Conservation (phyloP, 2,797 vertebrate species). For the Hylomyscus alleni region DNA sequence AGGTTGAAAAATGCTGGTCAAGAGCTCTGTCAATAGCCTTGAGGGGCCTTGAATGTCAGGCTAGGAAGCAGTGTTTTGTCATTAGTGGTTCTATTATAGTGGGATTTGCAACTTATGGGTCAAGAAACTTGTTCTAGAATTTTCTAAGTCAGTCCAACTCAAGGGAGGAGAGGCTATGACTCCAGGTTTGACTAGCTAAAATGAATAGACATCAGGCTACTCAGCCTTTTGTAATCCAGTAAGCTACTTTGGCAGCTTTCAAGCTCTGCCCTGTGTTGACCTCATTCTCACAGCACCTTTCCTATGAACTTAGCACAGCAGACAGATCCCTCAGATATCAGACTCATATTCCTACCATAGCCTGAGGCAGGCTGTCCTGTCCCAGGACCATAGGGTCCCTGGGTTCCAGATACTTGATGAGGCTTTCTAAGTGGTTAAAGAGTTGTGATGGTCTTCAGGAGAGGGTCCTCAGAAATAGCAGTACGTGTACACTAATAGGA, state of each 20-base stretch:
- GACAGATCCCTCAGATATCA: neutral
- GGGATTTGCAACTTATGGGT: neutral
- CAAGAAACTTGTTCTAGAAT: neutral
- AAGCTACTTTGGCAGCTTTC: neutral
- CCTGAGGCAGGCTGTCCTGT: neutral
- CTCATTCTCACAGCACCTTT: fast-evolving
- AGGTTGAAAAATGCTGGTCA: neutral
- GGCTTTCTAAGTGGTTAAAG: neutral
- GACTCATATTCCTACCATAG: neutral
- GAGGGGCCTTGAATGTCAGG: neutral
- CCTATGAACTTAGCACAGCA: neutral
- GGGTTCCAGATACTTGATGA: neutral
- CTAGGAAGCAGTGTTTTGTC: neutral
- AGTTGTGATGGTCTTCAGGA: neutral
- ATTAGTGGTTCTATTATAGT: fast-evolving
- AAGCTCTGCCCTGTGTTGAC: neutral
- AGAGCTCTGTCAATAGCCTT: fast-evolving
- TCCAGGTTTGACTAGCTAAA: fast-evolving
- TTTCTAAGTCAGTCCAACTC: neutral
- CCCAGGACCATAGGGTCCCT: neutral
- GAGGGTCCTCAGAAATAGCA: neutral
- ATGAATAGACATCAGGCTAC: fast-evolving
- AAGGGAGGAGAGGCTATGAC: neutral
- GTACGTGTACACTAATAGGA: no score
- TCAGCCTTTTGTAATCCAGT: neutral